Percentiles rank a stretch among this genome's conserved stretches.
These are phyloP conservation scores for Aphidius colemani DNA, from an alignment of 2,888 invertebrate species.

Conservation along the genomic window DNA sequence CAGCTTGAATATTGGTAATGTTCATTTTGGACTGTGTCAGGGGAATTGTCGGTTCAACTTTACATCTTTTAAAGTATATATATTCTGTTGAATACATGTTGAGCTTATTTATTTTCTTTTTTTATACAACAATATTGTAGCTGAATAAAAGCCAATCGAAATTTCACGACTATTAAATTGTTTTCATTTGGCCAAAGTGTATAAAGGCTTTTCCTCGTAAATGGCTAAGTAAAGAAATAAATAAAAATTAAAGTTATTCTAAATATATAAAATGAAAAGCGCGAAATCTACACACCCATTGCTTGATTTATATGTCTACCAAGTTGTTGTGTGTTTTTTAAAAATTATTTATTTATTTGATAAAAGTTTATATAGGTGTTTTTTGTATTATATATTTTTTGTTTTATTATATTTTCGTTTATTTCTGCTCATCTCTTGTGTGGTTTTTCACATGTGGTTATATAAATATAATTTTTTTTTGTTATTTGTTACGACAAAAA, in stretches of 20 bases:
- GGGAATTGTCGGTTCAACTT: neutral
- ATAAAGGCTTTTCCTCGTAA: conserved; percentile 8
- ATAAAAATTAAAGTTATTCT: no score
- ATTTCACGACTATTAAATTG: neutral
- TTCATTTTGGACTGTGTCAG: neutral
- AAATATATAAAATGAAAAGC: no score
- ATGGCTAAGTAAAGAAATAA: no score
- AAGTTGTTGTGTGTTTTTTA: conserved; percentile 14
- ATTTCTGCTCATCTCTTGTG: neutral
- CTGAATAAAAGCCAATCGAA: conserved; percentile 9
- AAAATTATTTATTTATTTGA: conserved; percentile 1
- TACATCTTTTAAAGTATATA: neutral
- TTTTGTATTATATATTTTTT: neutral
- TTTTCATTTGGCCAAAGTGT: conserved; percentile 1
- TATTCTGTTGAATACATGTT: neutral
- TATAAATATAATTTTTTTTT: conserved; percentile 4
- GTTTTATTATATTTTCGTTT: neutral
- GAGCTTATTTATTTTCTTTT: no score
- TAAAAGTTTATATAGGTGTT: neutral
- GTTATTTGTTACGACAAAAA: neutral
- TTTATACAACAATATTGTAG: neutral
- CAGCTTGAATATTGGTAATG: neutral
- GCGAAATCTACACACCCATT: neutral
- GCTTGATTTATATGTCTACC: conserved; percentile 13
- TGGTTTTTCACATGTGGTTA: conserved; percentile 5